Evolutionary conservation across 1,140 invertebrate genomes (phyloP).

Genomic region (Lysiphlebus fabarum): DNA sequence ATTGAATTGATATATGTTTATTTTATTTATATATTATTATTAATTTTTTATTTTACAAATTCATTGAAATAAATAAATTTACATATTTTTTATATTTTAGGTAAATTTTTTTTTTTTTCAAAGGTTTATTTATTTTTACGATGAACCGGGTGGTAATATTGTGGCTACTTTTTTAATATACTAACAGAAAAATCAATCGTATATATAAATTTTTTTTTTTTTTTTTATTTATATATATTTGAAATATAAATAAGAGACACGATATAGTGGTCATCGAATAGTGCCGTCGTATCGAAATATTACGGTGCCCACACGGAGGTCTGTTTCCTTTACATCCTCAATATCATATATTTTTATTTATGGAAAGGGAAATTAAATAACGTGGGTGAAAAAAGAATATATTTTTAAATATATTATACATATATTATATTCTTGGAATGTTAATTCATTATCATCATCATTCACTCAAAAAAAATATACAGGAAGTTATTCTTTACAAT

Average conservation of each 20-base stretch:
- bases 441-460: conserved; percentile 38
- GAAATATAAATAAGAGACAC: too few species aligned
- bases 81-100: too few species aligned
- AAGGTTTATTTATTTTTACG: conserved; percentile 27
- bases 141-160: conserved; percentile 33
- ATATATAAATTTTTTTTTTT: too few species aligned
- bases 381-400: conserved; percentile 36
- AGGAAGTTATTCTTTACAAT: conserved; percentile 32
- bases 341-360: not conserved
- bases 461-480: conserved; percentile 35
- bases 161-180: conserved; percentile 35
- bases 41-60: too few species aligned
- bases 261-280: conserved; percentile 8
- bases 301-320: conserved; percentile 36
- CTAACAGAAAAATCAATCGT: conserved; percentile 30
- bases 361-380: conserved; percentile 22
- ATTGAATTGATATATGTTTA: too few species aligned
- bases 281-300: conserved; percentile 33
- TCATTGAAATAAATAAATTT: too few species aligned
- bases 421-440: conserved; percentile 29
- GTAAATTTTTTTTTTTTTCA: not conserved
- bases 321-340: conserved; percentile 29
- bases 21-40: too few species aligned
- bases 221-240: too few species aligned
- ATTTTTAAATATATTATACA: conserved; percentile 34